Evolutionary conservation across 1,140 invertebrate species (phyloP), one percentile per base, ranked within the genome.

Genomic region (Forficula auricularia): DNA sequence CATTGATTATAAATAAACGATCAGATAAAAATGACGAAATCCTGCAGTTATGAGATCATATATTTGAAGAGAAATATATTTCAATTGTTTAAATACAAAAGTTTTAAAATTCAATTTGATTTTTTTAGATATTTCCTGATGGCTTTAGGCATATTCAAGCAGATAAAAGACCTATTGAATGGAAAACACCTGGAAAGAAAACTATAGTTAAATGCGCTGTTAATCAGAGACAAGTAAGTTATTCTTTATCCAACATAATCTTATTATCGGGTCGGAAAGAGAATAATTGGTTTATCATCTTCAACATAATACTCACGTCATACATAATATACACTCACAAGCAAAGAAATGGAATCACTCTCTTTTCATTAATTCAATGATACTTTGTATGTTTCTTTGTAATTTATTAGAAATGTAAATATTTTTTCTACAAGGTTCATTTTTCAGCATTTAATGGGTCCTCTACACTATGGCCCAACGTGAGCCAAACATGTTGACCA

Each of bases 101-200:
- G n/a, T n/a, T n/a, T n/a, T n/a, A n/a, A n/a, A n/a, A n/a, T n/a
- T n/a, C n/a, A n/a, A n/a, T n/a, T n/a, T 27, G 10, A 27, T 3
- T 35, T 48, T 57, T 53, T 9, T 47, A 80, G 75, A 82, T 94
- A 9, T 98, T 98, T 66, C 92, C 95, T 1, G 91, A 97, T 60
- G 96, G 96, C 40, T 98, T 99, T 59, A 78, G 95, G 48, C 95
- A 99, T 54, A 99, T 99, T 54, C 71, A 91, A 43, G 81, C 91
- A 0, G 92, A 98, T 57, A 94, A 95, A 58, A 75, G 94, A 60
- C 90, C 98, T 0, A 98, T 98, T 53, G 95, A 98, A 64, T 99
- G 96, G 96, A 92, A 97, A 57, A 88, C 90, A 0, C 92, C 94
- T 0, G 90, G 88, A 3, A 97, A 96, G 60, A 94, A 95, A 54